Conservation (phyloP, 2,797 vertebrate genomes). For the Cynodonichthys magdalenae region DNA sequence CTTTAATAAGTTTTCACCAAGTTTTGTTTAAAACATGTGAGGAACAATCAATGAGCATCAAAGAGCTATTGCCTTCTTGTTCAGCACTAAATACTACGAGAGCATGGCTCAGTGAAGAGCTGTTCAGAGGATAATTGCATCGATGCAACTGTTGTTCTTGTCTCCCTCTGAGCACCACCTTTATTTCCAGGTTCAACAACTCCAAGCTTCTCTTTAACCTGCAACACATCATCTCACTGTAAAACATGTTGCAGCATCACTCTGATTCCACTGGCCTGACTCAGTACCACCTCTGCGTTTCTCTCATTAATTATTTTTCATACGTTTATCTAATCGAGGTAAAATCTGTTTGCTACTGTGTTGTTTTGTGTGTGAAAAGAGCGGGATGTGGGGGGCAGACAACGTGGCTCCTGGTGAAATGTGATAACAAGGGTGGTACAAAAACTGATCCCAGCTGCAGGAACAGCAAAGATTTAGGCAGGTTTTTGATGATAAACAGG, state of each 20-base stretch:
- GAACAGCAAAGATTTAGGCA: slow-evolving; percentile 40
- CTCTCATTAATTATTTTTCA: slow-evolving; percentile 38
- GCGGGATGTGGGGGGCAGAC: neutral
- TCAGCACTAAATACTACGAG: slow-evolving; percentile 15
- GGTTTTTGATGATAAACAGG: slow-evolving; percentile 59
- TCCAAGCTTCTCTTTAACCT: slow-evolving; percentile 32
- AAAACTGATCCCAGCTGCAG: slow-evolving; percentile 44
- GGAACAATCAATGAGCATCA: neutral
- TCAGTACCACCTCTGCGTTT: slow-evolving; percentile 36
- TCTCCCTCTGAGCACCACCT: slow-evolving; percentile 16
- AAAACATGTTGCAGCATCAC: neutral
- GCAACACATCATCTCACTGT: slow-evolving; percentile 27
- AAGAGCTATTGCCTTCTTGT: neutral
- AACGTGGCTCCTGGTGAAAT: slow-evolving; percentile 13
- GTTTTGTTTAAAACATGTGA: neutral
- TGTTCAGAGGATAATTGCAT: slow-evolving; percentile 7
- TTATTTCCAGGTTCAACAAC: slow-evolving; percentile 27
- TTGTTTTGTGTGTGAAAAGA: slow-evolving; percentile 14
- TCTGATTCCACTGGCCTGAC: slow-evolving; percentile 4
- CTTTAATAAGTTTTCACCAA: too few species aligned
- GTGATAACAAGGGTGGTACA: slow-evolving; percentile 36
- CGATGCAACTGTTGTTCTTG: neutral
- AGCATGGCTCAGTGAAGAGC: slow-evolving; percentile 10
- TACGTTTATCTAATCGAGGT: slow-evolving; percentile 21
- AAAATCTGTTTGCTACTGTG: slow-evolving; percentile 28